Base-by-base conservation (phyloP, 2,113 vertebrate genomes). In the Plecturocebus donacophilus region DNA sequence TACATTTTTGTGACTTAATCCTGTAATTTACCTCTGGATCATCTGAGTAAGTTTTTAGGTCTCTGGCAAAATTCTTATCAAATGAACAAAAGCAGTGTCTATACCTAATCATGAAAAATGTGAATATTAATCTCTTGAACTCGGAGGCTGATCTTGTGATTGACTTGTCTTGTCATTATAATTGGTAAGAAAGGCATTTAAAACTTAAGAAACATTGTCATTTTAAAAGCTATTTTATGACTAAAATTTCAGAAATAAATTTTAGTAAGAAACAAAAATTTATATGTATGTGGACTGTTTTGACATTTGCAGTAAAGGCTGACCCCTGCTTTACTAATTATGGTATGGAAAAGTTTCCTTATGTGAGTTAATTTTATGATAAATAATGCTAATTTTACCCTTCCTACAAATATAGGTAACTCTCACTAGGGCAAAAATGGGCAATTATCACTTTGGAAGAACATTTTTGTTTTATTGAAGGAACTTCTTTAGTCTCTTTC, bases 41-140 rank as follows among this genome's bases (percentile, higher is more conserved):
- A 68, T 73, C 42, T 86, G 38, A 61, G 3, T 49, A 77, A 40
- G 35, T 70, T 90, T 96, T 94, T 92, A 76, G 54, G 12, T 87
- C 16, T 90, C 27, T 77, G 73, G 23, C 97, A 86, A 94, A 94
- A 91, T 86, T 94, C n/a, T 68, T 94, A 27, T 58, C 30, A 83
- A 38, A 68, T 94, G 12, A 35, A 45, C 32, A 87, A 54, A 88
- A 97, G 77, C 19, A 81, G 1, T 71, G 3, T 92, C 42, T 97
- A 2, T 86, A 83, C 25, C 12, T 64, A 89, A 91, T 70, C 13
- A 52, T 82, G 64, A 45, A 13, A 91, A 64, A 38, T 95, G n/a
- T 27, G 47, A 54, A 47, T 81, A 61, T 54, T 93, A 64, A 75
- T 90, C 35, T 89, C 40, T 93, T 45, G 54, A 75, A 21, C 35